Base-by-base conservation (phyloP, 1,140 invertebrate species). In the Lasaia peninsularis region DNA sequence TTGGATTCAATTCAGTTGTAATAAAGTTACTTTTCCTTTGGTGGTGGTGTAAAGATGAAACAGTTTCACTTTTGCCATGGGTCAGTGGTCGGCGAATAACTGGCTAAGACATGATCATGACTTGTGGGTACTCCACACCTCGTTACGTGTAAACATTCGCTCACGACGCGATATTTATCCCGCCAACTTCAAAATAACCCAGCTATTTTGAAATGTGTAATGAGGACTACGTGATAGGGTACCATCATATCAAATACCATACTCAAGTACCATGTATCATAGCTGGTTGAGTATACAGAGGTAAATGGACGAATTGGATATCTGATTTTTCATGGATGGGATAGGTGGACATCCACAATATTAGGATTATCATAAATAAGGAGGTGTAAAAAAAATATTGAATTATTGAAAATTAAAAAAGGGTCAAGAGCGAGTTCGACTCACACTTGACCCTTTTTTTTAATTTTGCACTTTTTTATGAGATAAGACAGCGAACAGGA, bases 121-220 rank as follows among this genome's bases (percentile, higher is more conserved):
- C 82, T 86, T 78, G 85, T 88, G 82, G 78, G 81, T 81, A 79
- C 69, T 86, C 80, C 80, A 85, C 85, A 86, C 85, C 85, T 88
- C 75, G 82, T 88, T 88, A 86, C 73, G 82, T 88, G 85, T 85
- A 85, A 88, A 86, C 82, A 83, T 88, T 87, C 82, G 76, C 82
- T 83, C 85, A 88, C 85, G 85, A 88, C 78, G 60, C 68, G 75
- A 80, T 85, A 77, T 79, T 86, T 86, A 88, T 82, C 81, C 78
- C 71, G 62, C 70, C 58, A 83, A 80, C 76, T 81, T 80, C 74
- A 81, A 86, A 87, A 84, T 71, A 68, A 65, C 67, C 67, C 64
- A 70, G 66, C 73, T 66, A 73, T 76, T 71, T 80, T 68, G 78
- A 80, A 82, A 82, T 75, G 58, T 67, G 62, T 84, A 82, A 83